These are phyloP conservation scores for Rhabdornis inornatus DNA, from an alignment of 2,113 vertebrate species.

Conservation along the genomic window DNA sequence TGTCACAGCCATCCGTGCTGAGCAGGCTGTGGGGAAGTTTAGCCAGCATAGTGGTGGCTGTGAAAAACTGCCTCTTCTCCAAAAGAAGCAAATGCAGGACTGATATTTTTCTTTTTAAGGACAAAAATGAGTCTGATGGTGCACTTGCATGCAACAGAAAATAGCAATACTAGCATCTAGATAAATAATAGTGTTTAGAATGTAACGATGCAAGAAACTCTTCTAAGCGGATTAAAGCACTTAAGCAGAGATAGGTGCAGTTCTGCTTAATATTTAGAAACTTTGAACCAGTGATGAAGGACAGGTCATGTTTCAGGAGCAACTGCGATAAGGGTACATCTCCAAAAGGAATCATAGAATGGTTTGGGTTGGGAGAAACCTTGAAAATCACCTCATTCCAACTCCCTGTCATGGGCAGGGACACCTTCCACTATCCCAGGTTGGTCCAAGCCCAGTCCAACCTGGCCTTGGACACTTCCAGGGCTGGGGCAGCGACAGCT, in stretches of 20 bases:
- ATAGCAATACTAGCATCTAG: background rate
- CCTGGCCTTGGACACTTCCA: background rate
- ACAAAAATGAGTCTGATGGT: background rate
- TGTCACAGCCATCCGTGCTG: fast-evolving
- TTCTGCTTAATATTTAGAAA: background rate
- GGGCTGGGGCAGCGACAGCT: background rate
- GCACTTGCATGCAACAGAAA: background rate
- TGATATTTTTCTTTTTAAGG: background rate
- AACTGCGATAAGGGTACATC: background rate
- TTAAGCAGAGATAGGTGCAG: background rate
- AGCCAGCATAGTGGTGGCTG: background rate
- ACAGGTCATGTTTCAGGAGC: background rate
- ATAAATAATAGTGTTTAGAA: background rate
- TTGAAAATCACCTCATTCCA: background rate
- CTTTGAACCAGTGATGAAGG: background rate
- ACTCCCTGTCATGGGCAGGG: fast-evolving
- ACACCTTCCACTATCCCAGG: background rate
- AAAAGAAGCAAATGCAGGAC: background rate
- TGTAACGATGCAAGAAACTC: background rate
- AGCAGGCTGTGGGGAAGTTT: background rate
- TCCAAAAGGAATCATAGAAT: background rate
- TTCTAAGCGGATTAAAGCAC: background rate
- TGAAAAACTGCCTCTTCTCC: background rate
- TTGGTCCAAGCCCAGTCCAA: fast-evolving
- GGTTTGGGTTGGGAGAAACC: background rate